Conservation (phyloP, 2,888 invertebrate species). For the Archips crataeganus region DNA sequence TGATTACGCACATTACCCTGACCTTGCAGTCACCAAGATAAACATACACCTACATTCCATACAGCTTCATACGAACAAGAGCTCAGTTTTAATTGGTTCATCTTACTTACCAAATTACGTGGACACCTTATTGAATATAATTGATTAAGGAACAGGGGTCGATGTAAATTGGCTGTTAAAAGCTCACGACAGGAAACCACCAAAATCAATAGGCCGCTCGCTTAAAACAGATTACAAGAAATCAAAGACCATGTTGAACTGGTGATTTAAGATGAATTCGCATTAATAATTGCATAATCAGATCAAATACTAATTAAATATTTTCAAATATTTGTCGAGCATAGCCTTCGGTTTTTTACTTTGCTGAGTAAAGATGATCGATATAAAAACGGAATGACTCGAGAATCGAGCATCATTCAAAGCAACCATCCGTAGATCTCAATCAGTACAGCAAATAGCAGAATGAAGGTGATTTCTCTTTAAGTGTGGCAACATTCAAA, state of each 20-base stretch:
- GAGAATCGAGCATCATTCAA: conserved; percentile 59
- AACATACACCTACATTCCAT: not conserved
- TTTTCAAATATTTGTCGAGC: conserved; percentile 52
- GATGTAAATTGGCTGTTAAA: not conserved
- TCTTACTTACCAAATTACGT: not conserved
- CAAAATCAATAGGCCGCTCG: conserved; percentile 4
- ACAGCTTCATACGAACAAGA: not conserved
- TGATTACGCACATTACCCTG: conserved; percentile 10
- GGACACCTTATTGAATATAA: not conserved
- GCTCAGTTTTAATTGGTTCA: not conserved
- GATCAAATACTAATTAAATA: conserved; percentile 48
- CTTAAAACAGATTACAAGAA: not conserved
- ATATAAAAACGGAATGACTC: conserved; percentile 63
- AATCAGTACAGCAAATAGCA: conserved; percentile 49
- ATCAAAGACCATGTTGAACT: not conserved
- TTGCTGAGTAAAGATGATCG: conserved; percentile 45
- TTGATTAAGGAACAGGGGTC: not conserved
- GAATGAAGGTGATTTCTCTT: conserved; percentile 67
- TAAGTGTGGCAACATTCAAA: not conserved
- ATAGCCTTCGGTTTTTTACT: conserved; percentile 58
- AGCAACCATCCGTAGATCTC: conserved; percentile 64
- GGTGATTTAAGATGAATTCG: conserved; percentile 38
- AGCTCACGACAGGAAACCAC: not conserved
- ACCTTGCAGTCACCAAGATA: conserved; percentile 27
- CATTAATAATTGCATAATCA: conserved; percentile 50